Evolutionary conservation across 2,888 invertebrate genomes (phyloP).

Genomic region (Netelia fuscicornis): DNA sequence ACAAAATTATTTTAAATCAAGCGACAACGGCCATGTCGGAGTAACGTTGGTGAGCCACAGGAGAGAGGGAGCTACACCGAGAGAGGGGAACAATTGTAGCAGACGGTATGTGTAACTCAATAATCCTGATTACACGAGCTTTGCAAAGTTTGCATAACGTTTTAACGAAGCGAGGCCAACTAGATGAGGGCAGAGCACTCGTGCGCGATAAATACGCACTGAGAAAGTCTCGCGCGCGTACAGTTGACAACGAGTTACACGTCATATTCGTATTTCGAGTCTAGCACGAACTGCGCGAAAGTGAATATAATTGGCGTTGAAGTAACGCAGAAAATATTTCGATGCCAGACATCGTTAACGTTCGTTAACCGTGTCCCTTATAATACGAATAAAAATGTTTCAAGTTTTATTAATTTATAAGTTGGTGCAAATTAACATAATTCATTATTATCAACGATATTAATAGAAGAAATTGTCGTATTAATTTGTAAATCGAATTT

Average conservation of each 20-base stretch:
- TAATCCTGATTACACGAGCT: conserved; percentile 45
- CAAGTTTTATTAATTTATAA: too few species aligned
- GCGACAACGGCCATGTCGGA: neutral
- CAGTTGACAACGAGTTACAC: conserved; percentile 15
- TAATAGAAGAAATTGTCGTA: too few species aligned
- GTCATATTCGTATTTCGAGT: conserved; percentile 14
- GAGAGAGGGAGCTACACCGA: neutral
- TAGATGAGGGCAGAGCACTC: conserved; percentile 16
- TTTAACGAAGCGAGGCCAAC: conserved; percentile 23
- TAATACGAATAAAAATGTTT: too few species aligned
- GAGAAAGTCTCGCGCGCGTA: conserved; percentile 7
- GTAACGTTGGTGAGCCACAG: neutral
- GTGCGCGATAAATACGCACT: conserved; percentile 23
- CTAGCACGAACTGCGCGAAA: conserved; percentile 9
- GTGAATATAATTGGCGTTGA: conserved; percentile 26
- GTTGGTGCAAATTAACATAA: too few species aligned
- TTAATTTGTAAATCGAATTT: neutral
- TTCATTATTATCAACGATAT: too few species aligned
- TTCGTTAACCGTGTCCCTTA: too few species aligned
- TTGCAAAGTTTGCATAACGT: conserved; percentile 49
- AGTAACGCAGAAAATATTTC: conserved; percentile 4
- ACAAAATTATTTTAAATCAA: neutral
- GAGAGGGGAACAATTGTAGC: conserved; percentile 35
- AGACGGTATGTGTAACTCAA: conserved; percentile 38
- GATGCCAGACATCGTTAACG: neutral